Evolutionary conservation across 2,888 invertebrate species (phyloP).

Genomic region (Hemithea aestivaria): DNA sequence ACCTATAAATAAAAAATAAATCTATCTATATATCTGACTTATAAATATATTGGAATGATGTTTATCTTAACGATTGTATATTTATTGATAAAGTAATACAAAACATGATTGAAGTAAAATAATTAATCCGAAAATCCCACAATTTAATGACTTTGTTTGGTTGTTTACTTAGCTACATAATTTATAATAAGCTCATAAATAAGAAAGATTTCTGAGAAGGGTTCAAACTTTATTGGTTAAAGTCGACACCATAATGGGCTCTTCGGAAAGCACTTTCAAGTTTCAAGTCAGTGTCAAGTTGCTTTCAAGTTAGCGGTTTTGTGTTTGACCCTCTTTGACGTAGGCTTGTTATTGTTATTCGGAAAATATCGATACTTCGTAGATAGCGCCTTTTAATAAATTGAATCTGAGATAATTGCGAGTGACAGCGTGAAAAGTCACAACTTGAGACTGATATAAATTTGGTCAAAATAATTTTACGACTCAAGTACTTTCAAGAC

Average conservation of each 20-base stretch:
- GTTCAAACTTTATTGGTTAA: not conserved
- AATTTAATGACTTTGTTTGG: too few species aligned
- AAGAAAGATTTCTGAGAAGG: not conserved
- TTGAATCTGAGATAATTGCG: conserved; percentile 3
- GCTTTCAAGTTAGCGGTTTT: conserved; percentile 10
- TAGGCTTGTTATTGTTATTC: conserved; percentile 3
- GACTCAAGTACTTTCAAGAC: too few species aligned
- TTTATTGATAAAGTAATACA: too few species aligned
- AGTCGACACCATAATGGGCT: not conserved
- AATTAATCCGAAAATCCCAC: too few species aligned
- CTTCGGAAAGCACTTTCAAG: conserved; percentile 12
- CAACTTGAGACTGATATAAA: too few species aligned
- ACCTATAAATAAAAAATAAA: too few species aligned
- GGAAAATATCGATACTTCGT: conserved; percentile 4
- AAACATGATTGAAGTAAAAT: too few species aligned
- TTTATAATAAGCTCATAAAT: too few species aligned
- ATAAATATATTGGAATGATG: too few species aligned
- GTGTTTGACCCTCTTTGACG: conserved; percentile 8
- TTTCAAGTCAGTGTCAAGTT: conserved; percentile 12
- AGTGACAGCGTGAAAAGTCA: not conserved
- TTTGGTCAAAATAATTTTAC: too few species aligned
- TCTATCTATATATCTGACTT: too few species aligned
- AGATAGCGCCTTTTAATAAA: not conserved
- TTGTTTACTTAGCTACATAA: not conserved
- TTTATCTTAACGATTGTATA: too few species aligned